phyloP scores from a whole-genome alignment of 1,140 invertebrate genomes.

The Temnothorax curvispinosus region DNA sequence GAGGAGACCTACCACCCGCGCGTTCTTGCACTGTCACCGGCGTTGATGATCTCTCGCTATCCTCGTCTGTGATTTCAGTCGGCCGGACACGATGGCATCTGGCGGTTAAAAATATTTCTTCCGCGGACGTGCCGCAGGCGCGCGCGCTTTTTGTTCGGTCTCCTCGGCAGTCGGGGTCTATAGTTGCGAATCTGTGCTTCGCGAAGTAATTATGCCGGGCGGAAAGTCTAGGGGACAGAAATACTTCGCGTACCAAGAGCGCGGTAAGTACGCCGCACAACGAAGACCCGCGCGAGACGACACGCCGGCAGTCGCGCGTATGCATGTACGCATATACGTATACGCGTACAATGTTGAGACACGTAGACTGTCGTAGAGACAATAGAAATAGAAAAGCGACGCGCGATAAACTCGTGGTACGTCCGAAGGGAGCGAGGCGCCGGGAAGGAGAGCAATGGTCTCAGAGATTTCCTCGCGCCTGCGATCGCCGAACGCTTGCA shows the following conservation, averaged over 20 bases:
- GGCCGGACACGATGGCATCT: conserved; percentile 66
- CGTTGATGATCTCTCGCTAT: conserved; percentile 19
- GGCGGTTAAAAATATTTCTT: conserved; percentile 75
- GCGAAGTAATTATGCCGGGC: conserved; percentile 71
- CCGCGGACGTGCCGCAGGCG: conserved; percentile 43
- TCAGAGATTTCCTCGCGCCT: conserved; percentile 15
- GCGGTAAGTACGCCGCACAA: conserved; percentile 2
- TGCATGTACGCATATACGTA: not conserved
- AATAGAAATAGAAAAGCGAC: conserved; percentile 64
- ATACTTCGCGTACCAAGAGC: conserved; percentile 63
- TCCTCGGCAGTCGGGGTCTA: conserved; percentile 28
- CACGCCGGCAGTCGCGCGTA: not conserved
- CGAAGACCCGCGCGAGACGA: not conserved
- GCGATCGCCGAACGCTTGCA: conserved; percentile 11
- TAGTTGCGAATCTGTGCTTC: conserved; percentile 65
- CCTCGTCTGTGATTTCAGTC: conserved; percentile 62
- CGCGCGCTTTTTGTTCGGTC: conserved; percentile 64
- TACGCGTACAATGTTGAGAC: conserved; percentile 41
- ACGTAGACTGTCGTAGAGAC: conserved; percentile 23
- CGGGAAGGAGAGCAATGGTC: not conserved
- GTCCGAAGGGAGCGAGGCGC: not conserved
- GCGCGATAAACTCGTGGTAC: conserved; percentile 32
- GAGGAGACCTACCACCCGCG: not conserved
- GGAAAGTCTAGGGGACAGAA: conserved; percentile 66
- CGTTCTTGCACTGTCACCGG: conserved; percentile 46